Conservation (phyloP, 2,888 invertebrate genomes). For the Micoletzkya japonica region DNA sequence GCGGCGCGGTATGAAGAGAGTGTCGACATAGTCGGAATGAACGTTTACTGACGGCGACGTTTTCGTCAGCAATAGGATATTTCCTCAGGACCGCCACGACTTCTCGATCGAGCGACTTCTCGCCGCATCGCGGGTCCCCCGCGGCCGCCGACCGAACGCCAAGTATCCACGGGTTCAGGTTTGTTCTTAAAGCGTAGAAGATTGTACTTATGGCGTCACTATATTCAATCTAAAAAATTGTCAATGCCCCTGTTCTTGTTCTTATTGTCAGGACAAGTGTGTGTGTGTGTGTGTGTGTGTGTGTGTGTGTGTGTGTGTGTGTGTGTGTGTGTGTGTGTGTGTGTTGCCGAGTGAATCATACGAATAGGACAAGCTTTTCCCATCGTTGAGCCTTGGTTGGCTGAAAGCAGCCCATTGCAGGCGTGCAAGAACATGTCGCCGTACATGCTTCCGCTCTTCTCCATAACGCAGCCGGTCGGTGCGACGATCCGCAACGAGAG, state of each 20-base stretch:
- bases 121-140: slow-evolving; percentile 67
- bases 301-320: too few relatives aligned
- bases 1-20: too few relatives aligned
- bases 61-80: too few relatives aligned
- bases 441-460: slow-evolving; percentile 66
- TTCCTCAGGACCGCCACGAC: slow-evolving; percentile 25
- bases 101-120: slow-evolving; percentile 68
- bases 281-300: too few relatives aligned
- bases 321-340: too few relatives aligned
- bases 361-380: background rate
- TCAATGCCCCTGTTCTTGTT: too few relatives aligned
- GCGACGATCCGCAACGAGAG: slow-evolving; percentile 50
- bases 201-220: background rate
- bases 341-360: background rate
- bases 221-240: too few relatives aligned
- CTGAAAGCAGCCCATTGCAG: slow-evolving; percentile 46
- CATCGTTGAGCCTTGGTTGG: background rate
- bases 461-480: slow-evolving; percentile 68
- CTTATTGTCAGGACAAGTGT: too few relatives aligned
- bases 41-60: too few relatives aligned
- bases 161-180: slow-evolving; percentile 67
- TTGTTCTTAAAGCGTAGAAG: background rate
- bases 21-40: too few relatives aligned
- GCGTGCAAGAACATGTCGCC: slow-evolving; percentile 67
- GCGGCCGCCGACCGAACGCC: slow-evolving; percentile 67